Conservation (phyloP, 2,888 invertebrate species). For the Seira ritae region DNA sequence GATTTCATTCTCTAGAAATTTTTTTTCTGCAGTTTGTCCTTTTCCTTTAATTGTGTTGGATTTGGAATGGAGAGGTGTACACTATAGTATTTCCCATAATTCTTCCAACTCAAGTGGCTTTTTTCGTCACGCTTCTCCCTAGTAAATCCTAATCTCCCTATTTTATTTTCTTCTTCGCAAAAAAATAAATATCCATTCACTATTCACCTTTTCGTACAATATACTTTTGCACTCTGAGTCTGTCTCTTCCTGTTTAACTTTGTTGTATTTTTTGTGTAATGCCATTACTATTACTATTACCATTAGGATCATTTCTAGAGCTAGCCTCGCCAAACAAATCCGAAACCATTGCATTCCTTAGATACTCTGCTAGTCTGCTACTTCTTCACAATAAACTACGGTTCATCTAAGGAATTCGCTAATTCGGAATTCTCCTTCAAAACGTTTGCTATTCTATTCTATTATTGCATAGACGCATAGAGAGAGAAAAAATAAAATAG, state of each 20-base stretch:
- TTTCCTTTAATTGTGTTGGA: not conserved
- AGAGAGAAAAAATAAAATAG: not conserved
- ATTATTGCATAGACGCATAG: too few relatives aligned
- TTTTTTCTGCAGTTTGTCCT: not conserved
- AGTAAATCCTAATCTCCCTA: conserved; percentile 33
- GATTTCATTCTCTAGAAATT: not conserved
- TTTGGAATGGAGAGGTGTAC: conserved; percentile 31
- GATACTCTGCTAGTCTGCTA: not conserved
- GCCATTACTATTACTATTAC: not conserved
- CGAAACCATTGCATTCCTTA: not conserved
- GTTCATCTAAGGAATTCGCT: conserved; percentile 56
- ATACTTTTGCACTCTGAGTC: conserved; percentile 32
- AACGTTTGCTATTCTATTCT: too few relatives aligned
- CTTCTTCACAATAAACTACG: not conserved
- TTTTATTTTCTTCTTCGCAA: conserved; percentile 12
- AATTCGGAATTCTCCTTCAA: conserved; percentile 47
- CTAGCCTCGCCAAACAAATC: too few relatives aligned
- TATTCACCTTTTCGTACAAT: not conserved
- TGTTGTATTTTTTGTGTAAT: not conserved
- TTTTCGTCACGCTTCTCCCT: conserved; percentile 48
- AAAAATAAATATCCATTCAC: too few relatives aligned
- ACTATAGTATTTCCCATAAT: not conserved
- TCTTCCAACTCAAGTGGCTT: not conserved
- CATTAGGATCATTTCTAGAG: not conserved
- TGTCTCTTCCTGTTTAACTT: conserved; percentile 30